Evolutionary conservation across 2,797 vertebrate genomes (phyloP), one percentile per base, ranked within the genome.

Genomic region (Polyboroides typus): DNA sequence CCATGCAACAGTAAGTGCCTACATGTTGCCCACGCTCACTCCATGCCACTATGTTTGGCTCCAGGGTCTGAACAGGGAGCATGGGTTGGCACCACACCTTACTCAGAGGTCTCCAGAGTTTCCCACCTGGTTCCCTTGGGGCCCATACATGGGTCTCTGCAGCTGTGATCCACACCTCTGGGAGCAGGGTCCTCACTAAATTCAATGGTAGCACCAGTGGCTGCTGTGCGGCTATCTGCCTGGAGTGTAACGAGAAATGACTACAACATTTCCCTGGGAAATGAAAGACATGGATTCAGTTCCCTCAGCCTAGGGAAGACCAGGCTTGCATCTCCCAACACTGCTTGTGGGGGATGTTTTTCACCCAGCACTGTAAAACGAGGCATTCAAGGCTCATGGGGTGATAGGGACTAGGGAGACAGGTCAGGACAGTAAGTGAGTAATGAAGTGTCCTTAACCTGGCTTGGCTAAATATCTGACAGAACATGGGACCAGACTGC

Each of bases 1-100:
- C 11, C 27, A 42, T 52, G 17, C 18, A 48, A 34, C 8, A 33
- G 5, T 15, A 10, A 48, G 20, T n/a, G 48, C 29, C 40, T 80
- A 33, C 10, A 19, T 0, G 3, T 8, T 67, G 11, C 21, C 42
- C 20, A 29, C 1, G 2, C 29, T 76, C 6, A 11, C 33, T 2
- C 2, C 0, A 0, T 16, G n/a, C 15, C 17, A 31, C 2, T 1
- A 20, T 33, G 6, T 81, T 83, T 70, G 36, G 36, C 34, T 74
- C 14, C 21, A 26, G 18, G 19, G 8, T 58, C 20, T 66, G 52
- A 70, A 27, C 10, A 48, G 15, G 14, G 62, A 59, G 10, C 23
- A 18, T 16, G 16, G 11, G 10, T 20, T 70, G 47, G 42, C n/a
- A 67, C 21, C 2, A 3, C 16, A 63, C 64, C 60, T 71, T 5